A percentile compares a stretch with the other conserved stretches of the same genome.
Evolutionary conservation across 1,140 invertebrate species (phyloP).

Genomic region (Octopus sinensis): DNA sequence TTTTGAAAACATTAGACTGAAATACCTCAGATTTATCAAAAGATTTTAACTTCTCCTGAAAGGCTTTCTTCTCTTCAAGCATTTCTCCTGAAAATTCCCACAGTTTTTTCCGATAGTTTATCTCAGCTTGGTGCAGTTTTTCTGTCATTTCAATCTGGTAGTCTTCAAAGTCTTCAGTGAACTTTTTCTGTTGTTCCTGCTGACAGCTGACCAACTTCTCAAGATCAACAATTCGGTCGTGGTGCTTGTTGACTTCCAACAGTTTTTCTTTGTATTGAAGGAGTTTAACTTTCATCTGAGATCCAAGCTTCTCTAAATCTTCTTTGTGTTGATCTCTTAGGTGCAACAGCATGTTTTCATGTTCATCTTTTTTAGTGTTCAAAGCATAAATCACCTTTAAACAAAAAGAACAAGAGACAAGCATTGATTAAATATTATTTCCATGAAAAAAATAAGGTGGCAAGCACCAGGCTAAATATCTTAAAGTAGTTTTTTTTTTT

Average conservation of each 20-base stretch:
- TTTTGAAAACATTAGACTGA: too few species aligned
- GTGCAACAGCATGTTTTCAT: constrained; percentile 47
- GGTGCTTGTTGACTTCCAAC: constrained; percentile 32
- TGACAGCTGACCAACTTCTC: constrained; percentile 31
- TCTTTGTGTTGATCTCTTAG: constrained; percentile 55
- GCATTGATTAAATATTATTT: background rate
- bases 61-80: constrained; percentile 45
- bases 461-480: too few species aligned
- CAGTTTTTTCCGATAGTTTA: constrained; percentile 47
- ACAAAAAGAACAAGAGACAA: background rate
- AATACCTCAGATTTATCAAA: too few species aligned
- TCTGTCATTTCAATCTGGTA: constrained; percentile 44
- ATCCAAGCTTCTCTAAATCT: constrained; percentile 49
- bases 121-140: constrained; percentile 41
- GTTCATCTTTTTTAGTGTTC: constrained; percentile 59
- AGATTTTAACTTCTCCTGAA: constrained; percentile 47
- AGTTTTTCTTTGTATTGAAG: constrained; percentile 41
- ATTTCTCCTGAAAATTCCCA: constrained; percentile 49
- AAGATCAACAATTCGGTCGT: constrained; percentile 33
- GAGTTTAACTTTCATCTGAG: constrained; percentile 52
- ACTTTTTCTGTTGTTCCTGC: constrained; percentile 26
- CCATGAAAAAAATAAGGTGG: background rate
- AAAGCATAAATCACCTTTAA: constrained; percentile 59
- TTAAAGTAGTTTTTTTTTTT: too few species aligned
- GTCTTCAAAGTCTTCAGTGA: constrained; percentile 39